Evolutionary conservation across 2,888 invertebrate species (phyloP).

Genomic region (Chorisops tibialis): DNA sequence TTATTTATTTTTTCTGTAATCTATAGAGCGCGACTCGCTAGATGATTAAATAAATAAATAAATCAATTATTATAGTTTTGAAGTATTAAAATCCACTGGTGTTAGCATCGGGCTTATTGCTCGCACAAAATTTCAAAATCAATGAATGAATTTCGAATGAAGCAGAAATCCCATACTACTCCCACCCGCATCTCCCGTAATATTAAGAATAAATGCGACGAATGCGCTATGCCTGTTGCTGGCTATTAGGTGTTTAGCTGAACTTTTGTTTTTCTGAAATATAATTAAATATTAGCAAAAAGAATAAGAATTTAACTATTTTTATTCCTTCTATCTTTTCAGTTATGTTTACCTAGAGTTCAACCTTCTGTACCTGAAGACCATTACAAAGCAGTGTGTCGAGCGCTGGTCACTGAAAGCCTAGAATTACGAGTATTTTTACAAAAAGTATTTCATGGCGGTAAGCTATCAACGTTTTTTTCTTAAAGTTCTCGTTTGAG

Average conservation of each 20-base stretch:
- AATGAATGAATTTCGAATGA: too few species aligned
- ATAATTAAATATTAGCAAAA: background rate
- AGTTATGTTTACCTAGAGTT: conserved; percentile 58
- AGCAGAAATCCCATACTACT: too few species aligned
- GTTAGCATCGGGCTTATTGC: too few species aligned
- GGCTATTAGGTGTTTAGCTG: background rate
- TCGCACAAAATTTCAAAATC: too few species aligned
- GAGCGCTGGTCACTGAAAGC: conserved; percentile 88
- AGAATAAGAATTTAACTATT: background rate
- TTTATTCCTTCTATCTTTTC: conserved; percentile 21
- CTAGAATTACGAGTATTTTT: conserved; percentile 87
- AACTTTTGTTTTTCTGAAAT: background rate
- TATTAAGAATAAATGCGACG: background rate
- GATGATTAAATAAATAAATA: too few species aligned
- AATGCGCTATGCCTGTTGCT: background rate
- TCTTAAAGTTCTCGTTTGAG: background rate
- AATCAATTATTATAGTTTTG: too few species aligned
- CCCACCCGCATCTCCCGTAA: too few species aligned
- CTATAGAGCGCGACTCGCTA: too few species aligned
- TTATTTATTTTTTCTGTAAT: too few species aligned
- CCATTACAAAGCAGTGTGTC: conserved; percentile 83
- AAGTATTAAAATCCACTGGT: too few species aligned
- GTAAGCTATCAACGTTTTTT: conserved; percentile 40
- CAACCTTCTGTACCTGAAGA: conserved; percentile 52
- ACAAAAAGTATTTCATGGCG: conserved; percentile 67